A percentile compares a stretch with the other conserved stretches of the same genome.
phyloP scores from a whole-genome alignment of 2,797 vertebrate genomes.

The Lateolabrax maculatus region DNA sequence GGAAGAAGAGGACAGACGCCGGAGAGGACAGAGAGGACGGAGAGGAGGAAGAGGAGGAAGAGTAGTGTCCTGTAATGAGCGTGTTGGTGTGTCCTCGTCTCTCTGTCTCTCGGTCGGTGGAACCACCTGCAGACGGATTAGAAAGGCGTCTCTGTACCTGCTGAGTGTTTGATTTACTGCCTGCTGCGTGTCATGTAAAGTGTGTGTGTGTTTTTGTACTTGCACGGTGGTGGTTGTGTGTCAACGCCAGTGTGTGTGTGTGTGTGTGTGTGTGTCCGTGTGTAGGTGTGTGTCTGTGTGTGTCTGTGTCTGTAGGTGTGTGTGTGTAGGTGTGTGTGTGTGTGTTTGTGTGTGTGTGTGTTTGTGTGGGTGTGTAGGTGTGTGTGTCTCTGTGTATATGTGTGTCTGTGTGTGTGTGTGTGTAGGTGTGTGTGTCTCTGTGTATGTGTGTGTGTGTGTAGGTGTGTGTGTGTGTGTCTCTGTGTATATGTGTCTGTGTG shows the following conservation, averaged over 20 bases:
- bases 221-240: neutral
- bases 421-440: neutral
- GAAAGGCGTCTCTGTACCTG: slow-evolving; percentile 41
- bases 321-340: slow-evolving; percentile 4
- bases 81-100: neutral
- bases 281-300: slow-evolving; percentile 28
- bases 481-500: slow-evolving; percentile 17
- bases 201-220: neutral
- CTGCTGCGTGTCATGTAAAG: slow-evolving; percentile 24
- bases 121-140: slow-evolving; percentile 54
- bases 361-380: slow-evolving; percentile 35
- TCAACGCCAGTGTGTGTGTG: neutral
- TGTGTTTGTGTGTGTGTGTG: slow-evolving; percentile 9
- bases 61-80: neutral
- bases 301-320: slow-evolving; percentile 21
- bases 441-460: no score
- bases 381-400: slow-evolving; percentile 17
- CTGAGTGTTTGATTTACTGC: slow-evolving; percentile 50
- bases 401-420: slow-evolving; percentile 38
- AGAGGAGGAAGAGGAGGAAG: neutral
- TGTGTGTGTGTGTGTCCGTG: slow-evolving; percentile 9
- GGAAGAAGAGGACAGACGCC: no score
- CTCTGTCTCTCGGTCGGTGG: neutral
- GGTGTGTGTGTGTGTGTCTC: slow-evolving; percentile 38
- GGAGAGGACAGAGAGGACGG: no score